These are phyloP conservation scores for Metridium senile DNA, from an alignment of 92 coral and sea anemone genomes.

Conservation along the genomic window DNA sequence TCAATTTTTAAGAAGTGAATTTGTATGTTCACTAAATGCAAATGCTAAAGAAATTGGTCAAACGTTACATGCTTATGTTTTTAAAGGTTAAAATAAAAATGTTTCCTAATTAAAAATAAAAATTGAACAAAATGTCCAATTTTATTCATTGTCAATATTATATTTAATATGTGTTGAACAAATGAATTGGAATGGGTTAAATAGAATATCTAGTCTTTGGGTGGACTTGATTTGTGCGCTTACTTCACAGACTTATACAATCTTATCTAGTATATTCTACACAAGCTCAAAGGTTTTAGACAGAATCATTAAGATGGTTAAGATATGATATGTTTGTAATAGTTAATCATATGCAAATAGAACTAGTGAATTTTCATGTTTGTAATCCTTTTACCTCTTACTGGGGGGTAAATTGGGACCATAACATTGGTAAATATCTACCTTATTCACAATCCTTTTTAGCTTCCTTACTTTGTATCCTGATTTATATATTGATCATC, in stretches of 20 bases:
- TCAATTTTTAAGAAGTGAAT: too few relatives aligned
- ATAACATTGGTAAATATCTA: conserved; percentile 15
- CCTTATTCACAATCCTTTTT: neutral
- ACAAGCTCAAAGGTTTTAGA: conserved; percentile 1
- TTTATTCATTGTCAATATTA: too few relatives aligned
- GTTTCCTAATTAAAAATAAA: too few relatives aligned
- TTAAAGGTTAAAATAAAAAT: too few relatives aligned
- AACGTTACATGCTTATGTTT: too few relatives aligned
- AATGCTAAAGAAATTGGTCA: too few relatives aligned
- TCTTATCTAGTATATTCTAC: neutral
- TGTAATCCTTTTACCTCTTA: conserved; percentile 9
- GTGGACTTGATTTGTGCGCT: too few relatives aligned
- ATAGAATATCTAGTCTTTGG: too few relatives aligned
- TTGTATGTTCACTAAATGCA: too few relatives aligned
- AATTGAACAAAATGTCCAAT: too few relatives aligned
- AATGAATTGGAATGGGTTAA: too few relatives aligned
- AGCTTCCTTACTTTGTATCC: neutral
- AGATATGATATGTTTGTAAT: conserved; percentile 7
- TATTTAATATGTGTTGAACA: too few relatives aligned
- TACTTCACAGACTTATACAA: neutral
- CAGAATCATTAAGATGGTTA: neutral
- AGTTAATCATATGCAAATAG: conserved; percentile 6
- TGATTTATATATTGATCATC: neutral
- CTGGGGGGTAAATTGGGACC: conserved; percentile 12
- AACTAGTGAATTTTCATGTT: conserved; percentile 4